Evolutionary conservation across 1,140 invertebrate genomes (phyloP).

Genomic region (Lineus longissimus): DNA sequence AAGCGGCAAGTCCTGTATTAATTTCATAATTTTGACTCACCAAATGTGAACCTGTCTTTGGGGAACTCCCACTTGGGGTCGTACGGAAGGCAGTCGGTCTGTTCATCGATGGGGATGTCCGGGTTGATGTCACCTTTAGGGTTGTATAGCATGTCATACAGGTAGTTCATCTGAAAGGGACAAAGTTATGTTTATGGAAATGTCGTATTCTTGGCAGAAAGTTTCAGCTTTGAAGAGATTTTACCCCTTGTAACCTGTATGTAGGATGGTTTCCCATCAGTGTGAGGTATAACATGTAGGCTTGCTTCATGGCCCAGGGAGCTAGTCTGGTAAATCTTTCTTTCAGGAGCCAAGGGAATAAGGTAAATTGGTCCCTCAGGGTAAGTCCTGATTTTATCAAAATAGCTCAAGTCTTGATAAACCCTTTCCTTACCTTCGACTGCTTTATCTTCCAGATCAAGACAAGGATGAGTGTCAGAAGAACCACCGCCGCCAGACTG

Average conservation of each 20-base stretch:
- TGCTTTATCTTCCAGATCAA: not conserved
- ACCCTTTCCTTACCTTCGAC: not conserved
- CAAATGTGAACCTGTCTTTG: slow-evolving; percentile 74
- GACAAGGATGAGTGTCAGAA: not conserved
- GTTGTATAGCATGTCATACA: slow-evolving; percentile 70
- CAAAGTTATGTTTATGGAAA: no score
- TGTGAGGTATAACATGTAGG: not conserved
- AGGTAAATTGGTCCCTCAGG: no score
- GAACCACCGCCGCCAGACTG: not conserved
- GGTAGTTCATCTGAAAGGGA: slow-evolving; percentile 17
- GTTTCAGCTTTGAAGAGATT: not conserved
- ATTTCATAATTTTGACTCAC: slow-evolving; percentile 53
- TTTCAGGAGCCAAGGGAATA: no score
- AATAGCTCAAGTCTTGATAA: not conserved
- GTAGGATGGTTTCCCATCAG: not conserved
- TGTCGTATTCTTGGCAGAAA: no score
- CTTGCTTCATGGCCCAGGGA: no score
- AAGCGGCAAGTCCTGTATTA: no score
- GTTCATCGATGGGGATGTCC: slow-evolving; percentile 81
- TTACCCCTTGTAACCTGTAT: not conserved
- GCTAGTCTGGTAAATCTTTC: no score
- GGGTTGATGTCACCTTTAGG: slow-evolving; percentile 78
- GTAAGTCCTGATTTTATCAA: no score
- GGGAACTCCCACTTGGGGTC: slow-evolving; percentile 88
- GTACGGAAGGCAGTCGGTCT: slow-evolving; percentile 86